These are phyloP conservation scores for Plusia festucae DNA, from an alignment of 2,888 invertebrate genomes.

Conservation along the genomic window DNA sequence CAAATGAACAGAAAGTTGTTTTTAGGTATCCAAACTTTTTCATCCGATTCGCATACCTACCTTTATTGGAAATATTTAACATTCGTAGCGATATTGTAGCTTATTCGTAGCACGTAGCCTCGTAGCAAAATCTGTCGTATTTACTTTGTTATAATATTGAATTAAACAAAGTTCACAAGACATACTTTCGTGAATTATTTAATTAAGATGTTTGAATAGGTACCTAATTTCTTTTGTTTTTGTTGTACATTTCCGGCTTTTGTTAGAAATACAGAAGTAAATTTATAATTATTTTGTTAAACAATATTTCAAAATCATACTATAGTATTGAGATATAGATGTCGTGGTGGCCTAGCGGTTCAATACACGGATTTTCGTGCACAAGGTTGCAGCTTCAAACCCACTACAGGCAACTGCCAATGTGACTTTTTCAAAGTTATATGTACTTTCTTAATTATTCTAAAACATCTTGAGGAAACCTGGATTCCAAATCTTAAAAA, in stretches of 20 bases:
- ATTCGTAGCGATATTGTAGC: slow-evolving; percentile 34
- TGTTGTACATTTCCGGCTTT: not conserved
- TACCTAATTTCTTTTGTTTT: slow-evolving; percentile 2
- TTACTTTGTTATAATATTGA: slow-evolving; percentile 5
- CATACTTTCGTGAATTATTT: not conserved
- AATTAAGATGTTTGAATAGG: not conserved
- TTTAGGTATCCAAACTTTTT: slow-evolving; percentile 16
- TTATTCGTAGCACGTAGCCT: slow-evolving; percentile 40
- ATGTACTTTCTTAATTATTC: no score
- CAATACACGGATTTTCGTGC: no score
- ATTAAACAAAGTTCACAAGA: not conserved
- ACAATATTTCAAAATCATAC: not conserved
- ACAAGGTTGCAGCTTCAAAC: no score
- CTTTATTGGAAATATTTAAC: slow-evolving; percentile 17
- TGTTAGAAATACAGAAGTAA: not conserved
- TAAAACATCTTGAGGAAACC: no score
- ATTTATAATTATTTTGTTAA: not conserved
- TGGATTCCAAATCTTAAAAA: no score
- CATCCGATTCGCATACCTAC: slow-evolving; percentile 14
- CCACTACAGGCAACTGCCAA: no score
- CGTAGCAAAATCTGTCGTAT: slow-evolving; percentile 13
- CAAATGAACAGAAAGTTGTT: not conserved
- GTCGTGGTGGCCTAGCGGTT: no score
- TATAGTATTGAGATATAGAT: no score
- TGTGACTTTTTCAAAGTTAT: no score